Percentiles rank a stretch among this genome's conserved stretches.
Evolutionary conservation across 2,797 vertebrate genomes (phyloP).

Genomic region (Potorous gilbertii): DNA sequence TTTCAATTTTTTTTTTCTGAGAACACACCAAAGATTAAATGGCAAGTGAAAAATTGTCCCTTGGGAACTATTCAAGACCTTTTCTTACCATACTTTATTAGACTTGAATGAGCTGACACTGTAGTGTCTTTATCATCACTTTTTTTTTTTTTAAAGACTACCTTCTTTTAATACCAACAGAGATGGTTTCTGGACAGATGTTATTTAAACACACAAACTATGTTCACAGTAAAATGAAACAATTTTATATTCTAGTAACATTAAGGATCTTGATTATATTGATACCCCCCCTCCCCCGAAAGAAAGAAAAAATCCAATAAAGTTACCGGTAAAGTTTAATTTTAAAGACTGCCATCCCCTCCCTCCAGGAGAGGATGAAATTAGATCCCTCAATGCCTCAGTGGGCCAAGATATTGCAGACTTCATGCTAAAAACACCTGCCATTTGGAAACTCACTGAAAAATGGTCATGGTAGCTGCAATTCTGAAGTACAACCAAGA

Average conservation of each 20-base stretch:
- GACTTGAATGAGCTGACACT: slow-evolving; percentile 69
- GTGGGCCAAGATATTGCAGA: slow-evolving; percentile 38
- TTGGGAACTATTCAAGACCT: slow-evolving; percentile 63
- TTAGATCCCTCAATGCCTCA: slow-evolving; percentile 30
- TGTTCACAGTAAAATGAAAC: slow-evolving; percentile 67
- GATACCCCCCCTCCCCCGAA: neutral
- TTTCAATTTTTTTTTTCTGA: slow-evolving; percentile 71
- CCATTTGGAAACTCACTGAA: slow-evolving; percentile 45
- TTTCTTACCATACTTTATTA: slow-evolving; percentile 64
- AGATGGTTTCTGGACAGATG: slow-evolving; percentile 65
- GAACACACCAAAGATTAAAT: slow-evolving; percentile 78
- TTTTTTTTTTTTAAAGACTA: slow-evolving; percentile 56
- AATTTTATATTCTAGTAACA: slow-evolving; percentile 71
- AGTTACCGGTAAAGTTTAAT: slow-evolving; percentile 45
- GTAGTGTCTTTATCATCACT: slow-evolving; percentile 71
- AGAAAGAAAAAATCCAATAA: slow-evolving; percentile 21
- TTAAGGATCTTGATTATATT: slow-evolving; percentile 54
- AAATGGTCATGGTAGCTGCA: slow-evolving; percentile 34
- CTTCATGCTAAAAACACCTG: slow-evolving; percentile 59
- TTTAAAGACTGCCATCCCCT: slow-evolving; percentile 20
- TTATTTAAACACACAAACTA: slow-evolving; percentile 70
- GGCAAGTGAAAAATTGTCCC: slow-evolving; percentile 79
- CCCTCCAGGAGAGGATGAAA: slow-evolving; percentile 51
- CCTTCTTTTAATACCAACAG: slow-evolving; percentile 55
- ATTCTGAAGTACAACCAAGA: neutral